Percentiles rank a stretch among this genome's conserved stretches.
These are phyloP conservation scores for Chloroceryle aenea DNA, from an alignment of 2,113 vertebrate species.

Conservation along the genomic window DNA sequence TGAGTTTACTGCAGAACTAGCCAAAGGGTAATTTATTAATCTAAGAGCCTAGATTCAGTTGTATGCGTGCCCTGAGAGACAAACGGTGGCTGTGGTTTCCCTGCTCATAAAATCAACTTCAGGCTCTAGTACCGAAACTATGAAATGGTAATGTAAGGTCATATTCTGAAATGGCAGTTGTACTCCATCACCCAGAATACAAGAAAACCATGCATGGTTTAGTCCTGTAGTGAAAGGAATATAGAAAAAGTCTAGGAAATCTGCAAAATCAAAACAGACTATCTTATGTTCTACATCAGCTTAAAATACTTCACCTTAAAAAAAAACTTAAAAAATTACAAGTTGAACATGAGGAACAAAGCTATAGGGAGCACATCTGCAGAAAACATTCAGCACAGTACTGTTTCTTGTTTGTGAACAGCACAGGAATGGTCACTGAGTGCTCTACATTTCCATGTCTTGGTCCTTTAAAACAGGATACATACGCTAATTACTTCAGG, in stretches of 20 bases:
- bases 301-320: background rate
- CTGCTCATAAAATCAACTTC: background rate
- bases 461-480: background rate
- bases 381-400: background rate
- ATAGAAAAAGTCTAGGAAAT: background rate
- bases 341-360: background rate
- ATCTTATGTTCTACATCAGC: background rate
- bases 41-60: constrained; percentile 14
- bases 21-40: constrained; percentile 52
- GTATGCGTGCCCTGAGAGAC: background rate
- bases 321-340: background rate
- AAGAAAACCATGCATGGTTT: background rate
- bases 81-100: background rate
- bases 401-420: background rate
- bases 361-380: background rate
- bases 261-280: background rate
- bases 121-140: background rate
- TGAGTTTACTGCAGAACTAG: constrained; percentile 19
- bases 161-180: background rate
- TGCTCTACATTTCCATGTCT: background rate
- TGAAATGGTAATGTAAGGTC: background rate
- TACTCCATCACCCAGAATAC: background rate
- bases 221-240: background rate
- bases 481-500: too few species aligned
- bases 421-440: background rate